Evolutionary conservation across 2,888 invertebrate species (phyloP).

Genomic region (Orchesellides sinensis): DNA sequence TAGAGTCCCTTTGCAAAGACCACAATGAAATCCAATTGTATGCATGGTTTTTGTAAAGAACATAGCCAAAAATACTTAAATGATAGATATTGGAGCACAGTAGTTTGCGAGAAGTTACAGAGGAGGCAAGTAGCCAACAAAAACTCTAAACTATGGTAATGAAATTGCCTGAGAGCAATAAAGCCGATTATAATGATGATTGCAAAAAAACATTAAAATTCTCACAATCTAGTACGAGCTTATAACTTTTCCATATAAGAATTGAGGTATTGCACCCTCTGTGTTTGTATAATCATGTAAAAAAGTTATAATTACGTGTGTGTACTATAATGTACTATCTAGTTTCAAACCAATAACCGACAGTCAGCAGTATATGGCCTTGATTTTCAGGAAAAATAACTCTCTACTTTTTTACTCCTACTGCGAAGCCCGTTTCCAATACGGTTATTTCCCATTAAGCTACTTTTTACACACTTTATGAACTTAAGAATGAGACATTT

Average conservation of each 20-base stretch:
- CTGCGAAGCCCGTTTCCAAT: conserved; percentile 31
- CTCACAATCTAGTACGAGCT: background rate
- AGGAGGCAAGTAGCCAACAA: background rate
- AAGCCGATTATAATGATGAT: conserved; percentile 65
- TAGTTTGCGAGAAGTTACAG: no score
- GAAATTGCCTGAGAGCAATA: conserved; percentile 60
- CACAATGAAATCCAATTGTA: no score
- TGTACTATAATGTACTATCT: background rate
- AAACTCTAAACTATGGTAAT: conserved; percentile 4
- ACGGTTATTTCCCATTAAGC: conserved; percentile 38
- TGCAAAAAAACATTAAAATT: conserved; percentile 61
- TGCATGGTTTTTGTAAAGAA: no score
- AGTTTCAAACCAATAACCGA: conserved; percentile 11
- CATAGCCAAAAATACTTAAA: background rate
- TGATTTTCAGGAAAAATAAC: conserved; percentile 15
- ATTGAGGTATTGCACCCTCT: background rate
- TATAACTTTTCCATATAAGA: background rate
- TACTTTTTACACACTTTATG: conserved; percentile 30
- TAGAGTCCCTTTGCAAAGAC: no score
- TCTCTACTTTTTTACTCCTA: conserved; percentile 14
- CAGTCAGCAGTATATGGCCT: conserved; percentile 7
- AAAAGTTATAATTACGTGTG: no score
- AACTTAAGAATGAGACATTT: conserved; percentile 33
- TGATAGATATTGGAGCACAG: background rate
- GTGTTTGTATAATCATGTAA: no score